These are phyloP conservation scores for Pomacea maculata DNA, from an alignment of 1,140 invertebrate genomes.

Conservation along the genomic window DNA sequence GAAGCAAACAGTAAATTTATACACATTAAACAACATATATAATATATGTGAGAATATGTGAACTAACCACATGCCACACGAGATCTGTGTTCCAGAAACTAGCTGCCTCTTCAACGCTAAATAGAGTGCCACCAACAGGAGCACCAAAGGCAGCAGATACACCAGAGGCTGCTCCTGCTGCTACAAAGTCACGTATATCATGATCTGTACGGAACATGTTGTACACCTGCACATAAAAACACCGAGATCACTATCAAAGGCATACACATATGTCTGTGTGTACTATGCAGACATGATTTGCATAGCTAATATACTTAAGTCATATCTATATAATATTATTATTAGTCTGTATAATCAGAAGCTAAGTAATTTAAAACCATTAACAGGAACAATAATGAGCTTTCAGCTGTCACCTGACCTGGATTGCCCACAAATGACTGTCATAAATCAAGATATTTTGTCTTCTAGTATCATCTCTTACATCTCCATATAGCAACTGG, in stretches of 20 bases:
- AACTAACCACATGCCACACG: conserved; percentile 88
- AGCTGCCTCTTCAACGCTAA: conserved; percentile 97
- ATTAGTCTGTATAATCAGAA: not conserved
- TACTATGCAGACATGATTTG: too few relatives aligned
- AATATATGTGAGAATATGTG: too few relatives aligned
- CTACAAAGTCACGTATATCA: conserved; percentile 98
- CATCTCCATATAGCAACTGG: too few relatives aligned
- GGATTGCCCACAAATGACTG: too few relatives aligned
- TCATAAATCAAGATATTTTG: too few relatives aligned
- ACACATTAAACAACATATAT: too few relatives aligned
- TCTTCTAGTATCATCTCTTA: too few relatives aligned
- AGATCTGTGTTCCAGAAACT: conserved; percentile 98
- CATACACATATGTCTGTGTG: not conserved
- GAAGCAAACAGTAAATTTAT: not conserved
- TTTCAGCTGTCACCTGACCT: too few relatives aligned
- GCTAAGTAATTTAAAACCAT: not conserved
- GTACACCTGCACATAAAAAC: conserved; percentile 73
- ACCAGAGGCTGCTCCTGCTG: conserved; percentile 95
- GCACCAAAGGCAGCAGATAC: conserved; percentile 95
- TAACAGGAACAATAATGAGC: not conserved
- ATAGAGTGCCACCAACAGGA: conserved; percentile 96
- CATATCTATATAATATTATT: not conserved
- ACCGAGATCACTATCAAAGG: not conserved
- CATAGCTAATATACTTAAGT: not conserved
- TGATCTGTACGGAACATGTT: conserved; percentile 81